Evolutionary conservation across 2,888 invertebrate genomes (phyloP), one percentile per base, ranked within the genome.

Genomic region (Leucophenga maculata): DNA sequence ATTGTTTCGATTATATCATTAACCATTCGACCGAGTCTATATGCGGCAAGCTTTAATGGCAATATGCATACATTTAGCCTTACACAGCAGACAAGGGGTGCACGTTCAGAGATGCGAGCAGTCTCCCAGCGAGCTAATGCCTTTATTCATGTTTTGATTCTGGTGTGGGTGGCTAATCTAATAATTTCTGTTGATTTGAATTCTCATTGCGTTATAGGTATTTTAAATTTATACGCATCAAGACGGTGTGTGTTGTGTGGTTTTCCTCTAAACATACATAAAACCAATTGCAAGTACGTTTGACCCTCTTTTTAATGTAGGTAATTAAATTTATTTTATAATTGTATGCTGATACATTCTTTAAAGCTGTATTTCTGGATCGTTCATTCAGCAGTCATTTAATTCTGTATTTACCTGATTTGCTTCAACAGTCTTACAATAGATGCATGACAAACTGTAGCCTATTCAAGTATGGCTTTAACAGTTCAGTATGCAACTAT

Each of bases 1-100:
- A 74, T 73, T 74, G 74, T 74, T 72, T 73, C 68, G 72, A 72
- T 74, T 73, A 71, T 71, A 70, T 73, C 68, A 64, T 64, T 32
- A 22, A 32, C 48, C 60, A 32, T 44, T 50, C 60, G 60, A 68
- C 59, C 60, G 32, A 68, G 50, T 65, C 65, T 54, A 50, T 65
- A 54, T 65, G 54, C 52, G 52, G 48, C 62, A 20, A n/a, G 62
- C 62, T 64, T 16, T 64, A 64, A 64, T 64, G 44, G 62, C 62
- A 14, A 4, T 1, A 32, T 31, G 44, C 20, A 64, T 22, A 22
- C 62, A 60, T 6, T 31, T 16, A 8, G 39, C 8, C 9, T 6
- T 39, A 11, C 16, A n/a, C 6, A 50, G 3, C 26, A 26, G 26
- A 26, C 26, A 18, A 13, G 50, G 50, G 50, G 50, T 14, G 22